These are phyloP conservation scores for Odocoileus hemionus DNA, from an alignment of 2,113 vertebrate species.

Conservation along the genomic window DNA sequence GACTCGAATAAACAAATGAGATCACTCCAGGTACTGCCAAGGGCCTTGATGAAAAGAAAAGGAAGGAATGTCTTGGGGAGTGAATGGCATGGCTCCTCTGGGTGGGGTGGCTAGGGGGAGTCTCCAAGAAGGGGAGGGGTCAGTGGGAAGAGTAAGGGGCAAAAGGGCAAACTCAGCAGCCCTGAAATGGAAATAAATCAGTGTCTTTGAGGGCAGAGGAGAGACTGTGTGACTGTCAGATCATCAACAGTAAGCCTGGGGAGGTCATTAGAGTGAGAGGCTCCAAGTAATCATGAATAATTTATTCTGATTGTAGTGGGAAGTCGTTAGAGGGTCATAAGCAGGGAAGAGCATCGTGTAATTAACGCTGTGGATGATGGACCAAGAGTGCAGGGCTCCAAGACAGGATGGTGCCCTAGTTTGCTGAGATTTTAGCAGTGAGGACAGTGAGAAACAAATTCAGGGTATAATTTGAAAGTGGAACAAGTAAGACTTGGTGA, in stretches of 20 bases:
- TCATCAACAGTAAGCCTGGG: not conserved
- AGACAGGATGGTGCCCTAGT: not conserved
- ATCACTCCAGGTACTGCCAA: not conserved
- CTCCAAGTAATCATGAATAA: not conserved
- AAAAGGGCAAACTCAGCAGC: not conserved
- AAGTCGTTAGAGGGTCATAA: not conserved
- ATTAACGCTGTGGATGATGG: not conserved
- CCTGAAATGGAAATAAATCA: not conserved
- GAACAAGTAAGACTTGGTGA: not conserved
- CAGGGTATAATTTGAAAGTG: not conserved
- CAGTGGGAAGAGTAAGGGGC: too few species aligned
- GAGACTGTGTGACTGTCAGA: not conserved
- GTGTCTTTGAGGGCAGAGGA: not conserved
- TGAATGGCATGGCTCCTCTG: not conserved
- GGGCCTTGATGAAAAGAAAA: not conserved
- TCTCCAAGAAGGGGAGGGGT: not conserved
- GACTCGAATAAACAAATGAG: not conserved
- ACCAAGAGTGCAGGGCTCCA: accelerated
- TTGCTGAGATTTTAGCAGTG: not conserved
- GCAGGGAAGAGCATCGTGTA: accelerated
- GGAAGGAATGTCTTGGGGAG: accelerated
- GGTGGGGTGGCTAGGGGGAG: accelerated
- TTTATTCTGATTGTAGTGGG: not conserved
- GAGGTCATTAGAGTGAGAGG: not conserved
- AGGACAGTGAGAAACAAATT: not conserved